Conservation (phyloP, 2,888 invertebrate genomes). For the Aphrophora alni region DNA sequence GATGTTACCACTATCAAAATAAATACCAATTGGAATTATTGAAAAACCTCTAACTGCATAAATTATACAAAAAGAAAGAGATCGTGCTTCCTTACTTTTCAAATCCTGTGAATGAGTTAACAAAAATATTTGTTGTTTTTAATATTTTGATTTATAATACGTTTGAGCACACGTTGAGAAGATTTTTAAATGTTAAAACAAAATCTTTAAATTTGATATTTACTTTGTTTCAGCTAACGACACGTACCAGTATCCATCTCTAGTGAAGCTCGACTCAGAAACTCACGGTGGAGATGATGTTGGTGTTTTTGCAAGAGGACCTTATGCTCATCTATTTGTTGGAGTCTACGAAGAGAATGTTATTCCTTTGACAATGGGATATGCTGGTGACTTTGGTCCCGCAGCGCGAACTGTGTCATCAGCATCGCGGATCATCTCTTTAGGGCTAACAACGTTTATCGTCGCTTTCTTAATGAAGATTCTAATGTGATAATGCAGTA, state of each 20-base stretch:
- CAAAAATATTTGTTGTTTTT: too few relatives aligned
- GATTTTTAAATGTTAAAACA: too few relatives aligned
- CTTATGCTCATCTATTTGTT: constrained; percentile 78
- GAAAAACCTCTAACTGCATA: too few relatives aligned
- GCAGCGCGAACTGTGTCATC: neutral
- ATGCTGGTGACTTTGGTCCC: constrained; percentile 73
- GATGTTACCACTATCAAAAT: too few relatives aligned
- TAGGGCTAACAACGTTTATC: neutral
- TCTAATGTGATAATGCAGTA: neutral
- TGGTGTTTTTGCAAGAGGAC: constrained; percentile 69
- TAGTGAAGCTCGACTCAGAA: constrained; percentile 38
- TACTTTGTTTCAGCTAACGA: constrained; percentile 15
- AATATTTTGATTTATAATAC: too few relatives aligned
- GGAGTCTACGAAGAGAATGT: constrained; percentile 81
- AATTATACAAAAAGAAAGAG: too few relatives aligned
- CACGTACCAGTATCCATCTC: constrained; percentile 29
- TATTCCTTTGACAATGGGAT: constrained; percentile 78
- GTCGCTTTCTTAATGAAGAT: neutral
- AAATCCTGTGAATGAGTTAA: too few relatives aligned
- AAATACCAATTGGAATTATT: too few relatives aligned
- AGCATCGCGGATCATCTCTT: neutral
- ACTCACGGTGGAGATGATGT: constrained; percentile 53
- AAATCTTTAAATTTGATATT: too few relatives aligned
- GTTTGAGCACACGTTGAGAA: too few relatives aligned
- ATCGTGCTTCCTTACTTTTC: too few relatives aligned